Percentiles rank a stretch among this genome's conserved stretches.
These are phyloP conservation scores for Datnioides undecimradiatus DNA, from an alignment of 2,113 vertebrate genomes.

Conservation along the genomic window DNA sequence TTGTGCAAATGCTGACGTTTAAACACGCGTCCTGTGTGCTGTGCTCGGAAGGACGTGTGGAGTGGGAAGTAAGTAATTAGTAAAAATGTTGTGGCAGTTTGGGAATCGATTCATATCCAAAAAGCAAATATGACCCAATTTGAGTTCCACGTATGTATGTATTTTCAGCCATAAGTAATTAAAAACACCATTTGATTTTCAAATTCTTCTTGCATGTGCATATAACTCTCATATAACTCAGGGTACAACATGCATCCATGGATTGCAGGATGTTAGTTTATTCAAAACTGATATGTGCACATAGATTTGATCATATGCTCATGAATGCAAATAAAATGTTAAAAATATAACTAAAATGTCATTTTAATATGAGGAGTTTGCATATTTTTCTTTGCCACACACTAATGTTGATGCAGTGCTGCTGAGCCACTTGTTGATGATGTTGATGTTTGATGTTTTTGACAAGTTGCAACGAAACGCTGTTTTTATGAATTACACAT, in stretches of 20 bases:
- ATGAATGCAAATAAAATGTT: background rate
- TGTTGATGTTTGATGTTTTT: no score
- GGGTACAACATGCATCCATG: background rate
- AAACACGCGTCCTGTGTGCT: background rate
- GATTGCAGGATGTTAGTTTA: background rate
- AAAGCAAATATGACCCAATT: background rate
- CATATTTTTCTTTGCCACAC: background rate
- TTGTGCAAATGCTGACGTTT: conserved; percentile 8
- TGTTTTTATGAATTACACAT: background rate
- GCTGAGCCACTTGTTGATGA: background rate
- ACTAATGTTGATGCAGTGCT: background rate
- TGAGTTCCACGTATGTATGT: background rate
- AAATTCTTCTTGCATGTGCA: background rate
- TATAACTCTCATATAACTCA: no score
- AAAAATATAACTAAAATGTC: background rate
- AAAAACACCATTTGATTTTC: background rate
- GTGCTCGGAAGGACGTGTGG: background rate
- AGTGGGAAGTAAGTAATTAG: background rate
- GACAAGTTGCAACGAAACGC: no score
- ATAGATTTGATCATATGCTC: background rate
- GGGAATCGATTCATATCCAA: background rate
- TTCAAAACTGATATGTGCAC: background rate
- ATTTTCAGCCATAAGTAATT: background rate
- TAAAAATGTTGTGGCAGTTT: background rate
- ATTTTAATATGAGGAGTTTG: background rate